Percentiles rank a stretch among this genome's conserved stretches.
Conservation (phyloP, 1,140 invertebrate genomes). For the Formica selysi region DNA sequence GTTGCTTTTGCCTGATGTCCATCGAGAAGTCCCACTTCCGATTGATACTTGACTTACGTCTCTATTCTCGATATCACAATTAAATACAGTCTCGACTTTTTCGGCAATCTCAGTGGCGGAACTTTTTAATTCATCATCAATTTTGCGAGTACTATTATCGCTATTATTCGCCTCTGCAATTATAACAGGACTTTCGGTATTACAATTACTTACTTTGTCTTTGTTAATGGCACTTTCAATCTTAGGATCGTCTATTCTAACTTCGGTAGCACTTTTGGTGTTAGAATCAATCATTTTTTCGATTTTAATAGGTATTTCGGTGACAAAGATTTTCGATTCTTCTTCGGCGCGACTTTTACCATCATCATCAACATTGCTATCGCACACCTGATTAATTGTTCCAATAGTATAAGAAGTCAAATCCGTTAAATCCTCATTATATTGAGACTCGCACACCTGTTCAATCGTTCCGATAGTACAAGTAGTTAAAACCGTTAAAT, state of each 20-base stretch:
- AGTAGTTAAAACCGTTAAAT: not conserved
- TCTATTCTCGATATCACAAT: slow-evolving; percentile 17
- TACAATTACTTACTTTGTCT: not conserved
- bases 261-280: not conserved
- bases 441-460: not conserved
- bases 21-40: not conserved
- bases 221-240: not conserved
- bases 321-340: not conserved
- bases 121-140: slow-evolving; percentile 9
- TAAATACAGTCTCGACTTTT: slow-evolving; percentile 8
- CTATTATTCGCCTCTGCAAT: not conserved
- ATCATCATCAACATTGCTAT: not conserved
- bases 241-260: not conserved
- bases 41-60: not conserved
- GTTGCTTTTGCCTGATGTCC: not conserved
- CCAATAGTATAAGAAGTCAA: not conserved
- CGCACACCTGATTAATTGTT: not conserved
- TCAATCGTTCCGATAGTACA: not conserved
- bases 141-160: slow-evolving; percentile 30
- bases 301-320: not conserved
- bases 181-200: slow-evolving; percentile 8
- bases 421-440: not conserved
- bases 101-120: not conserved
- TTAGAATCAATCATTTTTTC: not conserved
- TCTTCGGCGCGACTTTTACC: not conserved